These are phyloP conservation scores for Leucozona laternaria DNA, from an alignment of 2,888 invertebrate genomes.

Conservation along the genomic window DNA sequence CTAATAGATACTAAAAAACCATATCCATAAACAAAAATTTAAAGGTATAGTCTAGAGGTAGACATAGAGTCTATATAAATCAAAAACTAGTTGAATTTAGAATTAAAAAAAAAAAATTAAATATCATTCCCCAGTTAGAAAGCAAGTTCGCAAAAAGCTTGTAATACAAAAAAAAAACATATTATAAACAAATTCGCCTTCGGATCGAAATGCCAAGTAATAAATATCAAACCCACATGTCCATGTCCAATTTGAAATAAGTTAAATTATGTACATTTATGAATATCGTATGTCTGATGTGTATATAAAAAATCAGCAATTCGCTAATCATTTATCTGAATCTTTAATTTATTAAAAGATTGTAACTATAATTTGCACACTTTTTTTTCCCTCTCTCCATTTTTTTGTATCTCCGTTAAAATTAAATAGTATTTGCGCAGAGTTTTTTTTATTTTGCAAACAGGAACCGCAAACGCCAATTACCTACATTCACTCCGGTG, in stretches of 20 bases:
- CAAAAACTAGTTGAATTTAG: background rate
- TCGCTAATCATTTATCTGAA: conserved; percentile 42
- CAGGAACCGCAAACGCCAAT: conserved; percentile 56
- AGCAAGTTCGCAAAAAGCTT: conserved; percentile 20
- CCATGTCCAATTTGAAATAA: conserved; percentile 22
- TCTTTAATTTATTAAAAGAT: conserved; percentile 46
- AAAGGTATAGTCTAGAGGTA: too few relatives aligned
- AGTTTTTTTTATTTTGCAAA: conserved; percentile 32
- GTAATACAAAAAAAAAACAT: background rate
- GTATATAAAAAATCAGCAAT: background rate
- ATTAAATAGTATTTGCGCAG: conserved; percentile 39
- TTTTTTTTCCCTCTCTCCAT: background rate
- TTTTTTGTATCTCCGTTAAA: background rate
- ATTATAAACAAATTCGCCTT: conserved; percentile 53
- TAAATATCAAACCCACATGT: conserved; percentile 55
- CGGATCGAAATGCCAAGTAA: conserved; percentile 48
- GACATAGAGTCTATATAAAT: too few relatives aligned
- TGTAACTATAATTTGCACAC: conserved; percentile 43
- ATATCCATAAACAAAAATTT: too few relatives aligned
- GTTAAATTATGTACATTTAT: conserved; percentile 13
- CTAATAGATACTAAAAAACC: too few relatives aligned
- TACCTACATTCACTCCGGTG: conserved; percentile 53
- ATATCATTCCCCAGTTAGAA: background rate
- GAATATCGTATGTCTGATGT: background rate
- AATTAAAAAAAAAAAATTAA: background rate